phyloP scores from a whole-genome alignment of 92 coral and sea anemone genomes.

The Diadumene lineata region DNA sequence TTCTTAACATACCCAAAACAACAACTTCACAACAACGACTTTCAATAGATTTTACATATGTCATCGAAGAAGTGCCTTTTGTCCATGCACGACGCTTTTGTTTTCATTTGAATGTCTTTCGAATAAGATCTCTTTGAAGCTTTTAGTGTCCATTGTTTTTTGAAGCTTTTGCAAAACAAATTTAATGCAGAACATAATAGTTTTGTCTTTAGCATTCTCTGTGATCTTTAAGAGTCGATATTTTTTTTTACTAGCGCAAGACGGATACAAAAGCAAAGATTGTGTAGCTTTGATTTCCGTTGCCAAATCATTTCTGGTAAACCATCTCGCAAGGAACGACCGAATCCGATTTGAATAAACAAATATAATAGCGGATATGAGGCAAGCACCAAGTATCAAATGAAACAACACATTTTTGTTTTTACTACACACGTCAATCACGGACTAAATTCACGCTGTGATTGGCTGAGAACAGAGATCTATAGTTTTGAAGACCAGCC shows the following conservation, averaged over 20 bases:
- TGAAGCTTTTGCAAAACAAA: constrained; percentile 35
- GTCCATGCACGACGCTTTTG: constrained; percentile 66
- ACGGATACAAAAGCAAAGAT: not conserved
- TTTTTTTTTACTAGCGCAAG: not conserved
- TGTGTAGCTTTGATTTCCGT: constrained; percentile 12
- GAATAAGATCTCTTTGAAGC: constrained; percentile 45
- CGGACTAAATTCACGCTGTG: constrained; percentile 20
- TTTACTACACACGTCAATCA: constrained; percentile 70
- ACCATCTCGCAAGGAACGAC: constrained; percentile 29
- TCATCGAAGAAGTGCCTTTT: constrained; percentile 60
- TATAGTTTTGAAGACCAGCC: constrained; percentile 40
- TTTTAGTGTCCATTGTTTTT: constrained; percentile 54
- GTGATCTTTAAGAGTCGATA: constrained; percentile 8
- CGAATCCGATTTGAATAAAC: constrained; percentile 64
- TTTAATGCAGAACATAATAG: constrained; percentile 31
- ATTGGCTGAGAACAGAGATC: constrained; percentile 59
- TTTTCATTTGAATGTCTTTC: constrained; percentile 54
- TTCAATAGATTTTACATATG: constrained; percentile 79
- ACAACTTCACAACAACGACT: constrained; percentile 66
- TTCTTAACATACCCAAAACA: constrained; percentile 64
- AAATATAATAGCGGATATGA: constrained; percentile 66
- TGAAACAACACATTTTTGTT: constrained; percentile 52
- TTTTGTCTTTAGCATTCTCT: not conserved
- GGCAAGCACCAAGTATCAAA: constrained; percentile 65
- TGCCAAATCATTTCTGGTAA: not conserved